Evolutionary conservation across 1,140 invertebrate species (phyloP), one percentile per base, ranked within the genome.

Genomic region (Musca domestica): DNA sequence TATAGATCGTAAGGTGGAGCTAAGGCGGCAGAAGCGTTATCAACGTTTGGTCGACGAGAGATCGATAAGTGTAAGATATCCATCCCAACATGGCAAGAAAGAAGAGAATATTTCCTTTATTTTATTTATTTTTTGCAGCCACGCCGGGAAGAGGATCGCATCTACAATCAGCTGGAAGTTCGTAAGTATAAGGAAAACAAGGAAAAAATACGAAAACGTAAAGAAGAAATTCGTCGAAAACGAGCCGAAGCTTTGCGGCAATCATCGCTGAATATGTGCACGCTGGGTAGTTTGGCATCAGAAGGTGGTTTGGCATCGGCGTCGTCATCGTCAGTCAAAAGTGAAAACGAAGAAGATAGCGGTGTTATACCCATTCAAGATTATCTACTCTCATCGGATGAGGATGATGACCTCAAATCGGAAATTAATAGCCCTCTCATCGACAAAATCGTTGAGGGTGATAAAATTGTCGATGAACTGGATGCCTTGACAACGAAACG

Each of bases 111-210:
- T 12, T 3, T 17, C 12, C 22, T 23, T 27, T 52, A 17, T 15
- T 27, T 27, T 17, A 49, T n/a, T 17, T 7, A 66, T n/a, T 49
- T 27, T 51, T 47, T 72, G 4, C 25, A 71, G 71, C 91, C 91
- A 0, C 83, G 91, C n/a, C 85, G 88, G 4, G 91, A 92, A 74
- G 90, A 92, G 75, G 91, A 92, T 78, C 88, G 88, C 54, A 67
- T 88, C 19, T 88, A 90, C 69, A 89, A 88, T 51, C 87, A 88
- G 76, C 84, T 88, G 67, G 87, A 89, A 70, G 78, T 87, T 27
- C 86, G 87, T 70, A 83, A 86, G 17, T 91, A 92, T 76, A 90
- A 90, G 74, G 88, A 91, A 70, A 91, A 89, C n/a, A 93, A 92
- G 75, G 90, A 92, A 73, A 92, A 91, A 76, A 78, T 92, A 48